phyloP scores from a whole-genome alignment of 2,888 invertebrate species.

The Acleris literana region DNA sequence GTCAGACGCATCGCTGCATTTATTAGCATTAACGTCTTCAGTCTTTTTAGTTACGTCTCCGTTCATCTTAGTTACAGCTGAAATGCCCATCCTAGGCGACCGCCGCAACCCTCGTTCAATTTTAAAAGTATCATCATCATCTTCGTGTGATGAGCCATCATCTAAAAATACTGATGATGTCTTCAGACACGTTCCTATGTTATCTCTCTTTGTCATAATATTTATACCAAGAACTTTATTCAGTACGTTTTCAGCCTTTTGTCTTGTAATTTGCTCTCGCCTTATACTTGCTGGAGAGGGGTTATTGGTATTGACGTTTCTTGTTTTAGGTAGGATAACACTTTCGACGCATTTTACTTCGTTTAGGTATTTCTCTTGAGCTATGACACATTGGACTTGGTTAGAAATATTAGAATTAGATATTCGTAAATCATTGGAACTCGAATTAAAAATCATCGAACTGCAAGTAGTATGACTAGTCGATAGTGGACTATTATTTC shows the following conservation, averaged over 20 bases:
- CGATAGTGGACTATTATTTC: constrained; percentile 76
- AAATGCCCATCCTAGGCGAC: constrained; percentile 77
- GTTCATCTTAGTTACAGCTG: constrained; percentile 78
- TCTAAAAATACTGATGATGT: constrained; percentile 78
- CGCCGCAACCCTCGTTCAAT: constrained; percentile 72
- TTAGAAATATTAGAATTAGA: constrained; percentile 77
- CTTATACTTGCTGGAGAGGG: constrained; percentile 68
- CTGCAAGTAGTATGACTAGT: constrained; percentile 81
- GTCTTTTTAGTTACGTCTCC: constrained; percentile 77
- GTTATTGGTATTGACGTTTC: constrained; percentile 57
- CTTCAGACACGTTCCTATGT: constrained; percentile 70
- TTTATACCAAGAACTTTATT: constrained; percentile 80
- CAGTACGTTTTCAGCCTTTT: constrained; percentile 77
- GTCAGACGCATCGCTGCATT: constrained; percentile 68
- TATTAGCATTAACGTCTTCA: constrained; percentile 70
- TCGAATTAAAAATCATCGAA: constrained; percentile 81
- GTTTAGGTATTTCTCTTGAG: constrained; percentile 79
- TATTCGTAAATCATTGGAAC: constrained; percentile 78
- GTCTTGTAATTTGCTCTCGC: constrained; percentile 74
- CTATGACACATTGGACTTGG: constrained; percentile 80
- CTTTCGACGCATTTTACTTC: constrained; percentile 80
- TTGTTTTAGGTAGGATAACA: constrained; percentile 73
- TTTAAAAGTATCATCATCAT: constrained; percentile 68
- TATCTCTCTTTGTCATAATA: constrained; percentile 74
- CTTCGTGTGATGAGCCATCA: constrained; percentile 72